Base-by-base conservation (phyloP, 2,888 invertebrate genomes). In the Tetragonisca angustula region DNA sequence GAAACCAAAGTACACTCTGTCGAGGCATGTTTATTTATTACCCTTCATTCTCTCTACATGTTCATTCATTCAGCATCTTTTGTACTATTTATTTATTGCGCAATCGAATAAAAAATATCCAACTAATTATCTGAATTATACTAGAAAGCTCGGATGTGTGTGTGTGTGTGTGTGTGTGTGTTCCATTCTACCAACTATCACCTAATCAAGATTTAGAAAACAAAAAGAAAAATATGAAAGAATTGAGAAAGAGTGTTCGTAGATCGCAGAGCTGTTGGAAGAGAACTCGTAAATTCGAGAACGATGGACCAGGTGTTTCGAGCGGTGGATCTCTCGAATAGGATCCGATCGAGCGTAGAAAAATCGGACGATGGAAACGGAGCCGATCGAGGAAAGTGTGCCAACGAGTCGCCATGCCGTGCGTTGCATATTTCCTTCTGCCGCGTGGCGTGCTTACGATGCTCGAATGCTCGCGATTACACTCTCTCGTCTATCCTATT, bases 361-460 rank as follows among this genome's bases (percentile, higher is more conserved):
- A 81, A 84, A 84, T 87, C 79, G 76, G 77, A 9, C 83, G 81
- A 84, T 77, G 85, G 52, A 82, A 87, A 90, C 88, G 90, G 90
- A 49, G 56, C 89, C 90, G 89, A 90, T 87, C 87, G 90, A 91
- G 88, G 92, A 92, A 94, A 94, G 94, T 93, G 91, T 92, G 93
- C 89, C 93, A 92, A 86, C 89, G 91, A 93, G 91, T 91, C 91
- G 92, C 89, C 90, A 69, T 68, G 50, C 74, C 81, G 72, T 72
- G 74, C 68, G 78, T 80, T 76, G 87, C 88, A 81, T 88, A 84
- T 88, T 52, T 71, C 69, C 64, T 43, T 64, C 76, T 19, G 43
- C 65, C 50, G 52, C 69, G 52, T 43, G 43, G 52, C 69, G 74
- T 68, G 73, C 52, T 32, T 36, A n/a, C 65, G 52, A 68, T 50